Conservation (phyloP, 1,140 invertebrate species). For the Akabosia matsudoensis region DNA sequence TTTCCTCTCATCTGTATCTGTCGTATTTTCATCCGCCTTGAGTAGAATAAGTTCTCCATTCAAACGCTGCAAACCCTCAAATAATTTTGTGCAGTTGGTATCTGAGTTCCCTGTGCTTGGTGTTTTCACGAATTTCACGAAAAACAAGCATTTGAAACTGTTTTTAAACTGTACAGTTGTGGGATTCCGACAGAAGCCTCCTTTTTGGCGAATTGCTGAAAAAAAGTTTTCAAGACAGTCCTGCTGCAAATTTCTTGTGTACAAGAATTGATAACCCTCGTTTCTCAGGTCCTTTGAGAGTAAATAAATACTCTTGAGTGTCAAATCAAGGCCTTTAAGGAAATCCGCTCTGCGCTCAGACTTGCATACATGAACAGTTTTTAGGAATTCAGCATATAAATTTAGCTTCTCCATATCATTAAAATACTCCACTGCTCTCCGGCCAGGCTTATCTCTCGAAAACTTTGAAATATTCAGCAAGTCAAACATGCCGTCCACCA, state of each 20-base stretch:
- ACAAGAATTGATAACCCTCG: neutral
- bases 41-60: neutral
- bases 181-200: neutral
- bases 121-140: neutral
- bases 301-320: neutral
- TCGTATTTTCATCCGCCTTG: neutral
- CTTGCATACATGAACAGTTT: neutral
- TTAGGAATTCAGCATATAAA: neutral
- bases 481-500: slow-evolving; percentile 10
- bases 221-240: slow-evolving; percentile 1
- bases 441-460: neutral
- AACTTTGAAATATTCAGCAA: slow-evolving; percentile 1
- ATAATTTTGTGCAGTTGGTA: neutral
- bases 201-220: neutral
- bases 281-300: neutral
- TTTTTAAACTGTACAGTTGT: neutral
- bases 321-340: neutral
- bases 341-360: neutral
- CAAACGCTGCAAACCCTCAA: neutral
- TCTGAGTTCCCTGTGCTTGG: neutral
- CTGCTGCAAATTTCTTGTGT: neutral
- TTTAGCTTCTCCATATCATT: neutral
- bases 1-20: neutral
- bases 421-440: neutral
- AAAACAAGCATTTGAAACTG: neutral